These are phyloP conservation scores for Porites divaricata DNA, from an alignment of 92 coral and sea anemone genomes.

Conservation along the genomic window DNA sequence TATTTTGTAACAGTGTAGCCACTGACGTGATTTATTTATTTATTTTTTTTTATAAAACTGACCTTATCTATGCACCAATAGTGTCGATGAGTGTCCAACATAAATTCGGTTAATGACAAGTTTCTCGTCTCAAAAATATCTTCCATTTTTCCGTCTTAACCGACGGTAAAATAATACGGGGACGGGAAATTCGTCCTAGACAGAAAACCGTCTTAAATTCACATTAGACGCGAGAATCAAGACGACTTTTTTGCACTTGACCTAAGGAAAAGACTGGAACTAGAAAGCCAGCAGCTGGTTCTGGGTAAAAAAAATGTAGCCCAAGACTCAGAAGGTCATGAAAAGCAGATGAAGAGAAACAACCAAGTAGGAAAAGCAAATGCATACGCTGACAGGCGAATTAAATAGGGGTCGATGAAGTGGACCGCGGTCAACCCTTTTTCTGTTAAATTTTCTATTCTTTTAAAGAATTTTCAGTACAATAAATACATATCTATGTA, in stretches of 20 bases:
- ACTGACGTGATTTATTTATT: too few species aligned
- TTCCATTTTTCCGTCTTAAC: not conserved
- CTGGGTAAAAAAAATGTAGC: slow-evolving; percentile 43
- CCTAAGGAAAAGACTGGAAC: not conserved
- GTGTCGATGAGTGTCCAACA: not conserved
- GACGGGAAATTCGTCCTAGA: too few species aligned
- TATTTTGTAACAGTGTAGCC: too few species aligned
- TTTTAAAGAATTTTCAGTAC: too few species aligned
- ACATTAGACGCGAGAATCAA: not conserved
- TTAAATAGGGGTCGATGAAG: too few species aligned
- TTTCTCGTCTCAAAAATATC: not conserved
- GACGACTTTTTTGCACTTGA: not conserved
- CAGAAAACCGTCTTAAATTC: too few species aligned
- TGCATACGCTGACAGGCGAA: slow-evolving; percentile 23
- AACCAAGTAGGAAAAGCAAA: slow-evolving; percentile 20
- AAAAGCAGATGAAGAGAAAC: not conserved
- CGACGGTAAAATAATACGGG: not conserved
- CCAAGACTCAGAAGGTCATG: slow-evolving; percentile 29
- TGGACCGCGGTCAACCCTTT: too few species aligned
- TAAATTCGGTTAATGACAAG: not conserved
- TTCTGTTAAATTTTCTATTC: too few species aligned
- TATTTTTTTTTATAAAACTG: too few species aligned
- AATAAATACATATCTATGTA: too few species aligned
- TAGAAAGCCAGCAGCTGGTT: slow-evolving; percentile 40
- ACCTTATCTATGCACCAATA: too few species aligned